Base-by-base conservation (phyloP, 2,888 invertebrate species). In the Hirtodrosophila cameraria region DNA sequence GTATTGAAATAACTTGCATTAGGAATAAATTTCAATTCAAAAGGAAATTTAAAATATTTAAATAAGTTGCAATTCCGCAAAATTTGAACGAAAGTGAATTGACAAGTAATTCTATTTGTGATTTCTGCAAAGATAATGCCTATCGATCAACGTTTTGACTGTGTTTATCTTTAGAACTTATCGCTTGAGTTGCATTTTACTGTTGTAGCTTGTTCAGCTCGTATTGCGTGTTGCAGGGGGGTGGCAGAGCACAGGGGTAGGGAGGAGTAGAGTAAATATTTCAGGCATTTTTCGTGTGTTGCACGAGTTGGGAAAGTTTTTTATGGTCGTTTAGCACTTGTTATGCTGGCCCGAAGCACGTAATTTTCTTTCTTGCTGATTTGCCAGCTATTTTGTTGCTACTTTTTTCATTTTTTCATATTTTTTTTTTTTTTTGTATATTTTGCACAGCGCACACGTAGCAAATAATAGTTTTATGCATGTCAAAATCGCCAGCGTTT, bases 281-380 rank as follows among this genome's bases (percentile, higher is more conserved):
- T 48, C 18, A 31, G 8, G 9, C 33, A 46, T 39, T 60, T 65
- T 48, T 52, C 52, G 27, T 42, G 50, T 52, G 36, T 43, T 69
- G 72, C 65, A 59, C 42, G 54, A 68, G 41, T 62, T 46, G 12
- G 12, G 11, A 42, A 50, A 36, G 54, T 42, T 25, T 50, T 60
- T 52, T 54, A 60, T 60, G 55, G 42, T 52, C 73, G 50, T 72
- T 70, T 70, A 73, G 60, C 73, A 72, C 69, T 72, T 72, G 42
- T 66, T 65, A 31, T 69, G 36, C 25, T 18, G 11, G 31, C 53
- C 38, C 13, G 13, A 35, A 43, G 65, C 69, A 72, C 66, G 66
- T 70, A 65, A 54, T 36, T 50, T 48, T 55, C 20, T 50, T 61
- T n/a, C n/a, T n/a, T n/a, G n/a, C 15, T 50, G 59, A 65, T 65